Evolutionary conservation across 2,113 vertebrate genomes (phyloP).

Genomic region (Pelecanus crispus): DNA sequence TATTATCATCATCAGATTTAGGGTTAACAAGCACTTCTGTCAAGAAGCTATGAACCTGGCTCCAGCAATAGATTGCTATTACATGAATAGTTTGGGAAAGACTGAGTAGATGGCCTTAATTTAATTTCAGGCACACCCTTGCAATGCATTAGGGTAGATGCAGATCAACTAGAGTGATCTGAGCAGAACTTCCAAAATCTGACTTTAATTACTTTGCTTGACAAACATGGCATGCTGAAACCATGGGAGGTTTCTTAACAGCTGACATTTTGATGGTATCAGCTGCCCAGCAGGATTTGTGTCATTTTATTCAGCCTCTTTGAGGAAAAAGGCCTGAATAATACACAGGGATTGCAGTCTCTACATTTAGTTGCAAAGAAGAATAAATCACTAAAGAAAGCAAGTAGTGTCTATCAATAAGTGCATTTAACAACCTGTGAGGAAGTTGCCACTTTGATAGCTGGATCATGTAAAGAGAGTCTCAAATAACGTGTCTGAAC

Average conservation of each 20-base stretch:
- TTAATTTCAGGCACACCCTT: slow-evolving; percentile 32
- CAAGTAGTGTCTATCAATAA: not conserved
- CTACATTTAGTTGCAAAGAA: not conserved
- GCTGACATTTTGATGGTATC: not conserved
- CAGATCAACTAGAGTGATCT: not conserved
- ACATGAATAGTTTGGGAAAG: slow-evolving; percentile 39
- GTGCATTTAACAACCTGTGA: not conserved
- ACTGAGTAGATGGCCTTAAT: not conserved
- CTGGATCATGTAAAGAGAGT: not conserved
- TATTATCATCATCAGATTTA: not conserved
- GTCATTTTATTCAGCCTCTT: not conserved
- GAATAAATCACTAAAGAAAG: not conserved
- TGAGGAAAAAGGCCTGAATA: not conserved
- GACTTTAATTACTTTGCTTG: not conserved
- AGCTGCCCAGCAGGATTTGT: not conserved
- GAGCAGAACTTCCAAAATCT: slow-evolving; percentile 16
- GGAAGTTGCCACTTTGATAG: not conserved
- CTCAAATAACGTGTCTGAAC: not conserved
- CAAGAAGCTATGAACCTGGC: not conserved
- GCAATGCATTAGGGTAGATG: not conserved
- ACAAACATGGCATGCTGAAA: not conserved
- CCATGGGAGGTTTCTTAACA: not conserved
- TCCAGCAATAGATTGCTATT: not conserved
- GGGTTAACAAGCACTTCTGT: slow-evolving; percentile 6
- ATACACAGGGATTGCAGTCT: not conserved